A percentile compares a stretch with the other conserved stretches of the same genome.
phyloP scores from a whole-genome alignment of 2,113 vertebrate species.

The Mohoua ochrocephala region DNA sequence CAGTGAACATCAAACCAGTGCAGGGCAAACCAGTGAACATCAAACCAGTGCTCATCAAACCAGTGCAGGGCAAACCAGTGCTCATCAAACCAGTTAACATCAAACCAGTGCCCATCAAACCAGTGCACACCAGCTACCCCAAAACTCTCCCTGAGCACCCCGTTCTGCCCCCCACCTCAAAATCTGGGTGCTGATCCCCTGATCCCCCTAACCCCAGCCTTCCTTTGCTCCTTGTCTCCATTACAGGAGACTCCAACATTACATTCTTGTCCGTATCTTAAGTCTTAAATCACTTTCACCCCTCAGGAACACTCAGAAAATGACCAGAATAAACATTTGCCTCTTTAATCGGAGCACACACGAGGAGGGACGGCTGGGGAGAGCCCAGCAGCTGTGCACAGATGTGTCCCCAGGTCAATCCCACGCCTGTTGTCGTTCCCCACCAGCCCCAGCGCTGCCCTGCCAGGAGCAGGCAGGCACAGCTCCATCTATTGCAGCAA shows the following conservation, averaged over 20 bases:
- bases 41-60: neutral
- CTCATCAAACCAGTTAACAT: neutral
- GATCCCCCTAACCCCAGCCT: neutral
- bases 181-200: neutral
- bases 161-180: neutral
- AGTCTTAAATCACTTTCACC: neutral
- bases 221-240: neutral
- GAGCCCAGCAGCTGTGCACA: neutral
- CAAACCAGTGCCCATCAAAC: neutral
- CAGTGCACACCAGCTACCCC: neutral
- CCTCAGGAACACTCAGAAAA: neutral
- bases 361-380: neutral
- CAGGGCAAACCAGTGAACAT: too few species aligned
- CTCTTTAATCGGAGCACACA: neutral
- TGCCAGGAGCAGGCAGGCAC: neutral
- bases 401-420: neutral
- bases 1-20: neutral
- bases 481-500: neutral
- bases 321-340: neutral
- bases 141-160: neutral
- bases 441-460: neutral
- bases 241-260: neutral
- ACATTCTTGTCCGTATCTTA: fast-evolving
- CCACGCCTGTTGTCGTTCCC: neutral
- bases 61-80: neutral